phyloP scores from a whole-genome alignment of 1,140 invertebrate species.

The Eumaeus atala region DNA sequence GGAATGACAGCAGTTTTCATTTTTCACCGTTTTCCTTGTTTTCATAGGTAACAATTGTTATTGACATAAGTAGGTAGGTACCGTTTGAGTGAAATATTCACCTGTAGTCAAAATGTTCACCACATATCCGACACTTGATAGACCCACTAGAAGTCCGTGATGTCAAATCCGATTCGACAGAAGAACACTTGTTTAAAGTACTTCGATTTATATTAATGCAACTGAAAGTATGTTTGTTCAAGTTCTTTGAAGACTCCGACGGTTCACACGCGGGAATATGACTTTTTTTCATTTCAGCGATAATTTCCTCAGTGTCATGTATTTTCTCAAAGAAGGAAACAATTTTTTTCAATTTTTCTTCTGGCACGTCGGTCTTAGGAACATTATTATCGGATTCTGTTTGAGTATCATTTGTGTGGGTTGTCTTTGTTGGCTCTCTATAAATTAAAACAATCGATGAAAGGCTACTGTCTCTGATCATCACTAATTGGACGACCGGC shows the following conservation, averaged over 20 bases:
- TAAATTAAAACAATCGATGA: background rate
- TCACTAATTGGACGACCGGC: too few species aligned
- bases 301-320: conserved; percentile 37
- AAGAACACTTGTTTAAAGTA: conserved; percentile 28
- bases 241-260: conserved; percentile 18
- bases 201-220: conserved; percentile 21
- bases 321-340: conserved; percentile 63
- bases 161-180: conserved; percentile 29
- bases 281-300: conserved; percentile 41
- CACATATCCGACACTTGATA: conserved; percentile 42
- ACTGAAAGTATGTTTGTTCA: conserved; percentile 25
- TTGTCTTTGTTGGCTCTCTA: conserved; percentile 28
- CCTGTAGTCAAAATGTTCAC: conserved; percentile 46
- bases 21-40: too few species aligned
- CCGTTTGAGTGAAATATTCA: conserved; percentile 10
- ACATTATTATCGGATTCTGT: conserved; percentile 38
- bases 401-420: conserved; percentile 39
- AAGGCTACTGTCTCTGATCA: background rate
- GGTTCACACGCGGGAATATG: conserved; percentile 35
- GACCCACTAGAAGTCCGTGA: conserved; percentile 23
- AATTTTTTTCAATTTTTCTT: conserved; percentile 60
- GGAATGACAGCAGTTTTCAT: too few species aligned
- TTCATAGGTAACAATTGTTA: too few species aligned
- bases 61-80: too few species aligned
- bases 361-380: conserved; percentile 35